These are phyloP conservation scores for Cryptomyrus ogoouensis DNA, from an alignment of 2,113 vertebrate genomes.

Conservation along the genomic window DNA sequence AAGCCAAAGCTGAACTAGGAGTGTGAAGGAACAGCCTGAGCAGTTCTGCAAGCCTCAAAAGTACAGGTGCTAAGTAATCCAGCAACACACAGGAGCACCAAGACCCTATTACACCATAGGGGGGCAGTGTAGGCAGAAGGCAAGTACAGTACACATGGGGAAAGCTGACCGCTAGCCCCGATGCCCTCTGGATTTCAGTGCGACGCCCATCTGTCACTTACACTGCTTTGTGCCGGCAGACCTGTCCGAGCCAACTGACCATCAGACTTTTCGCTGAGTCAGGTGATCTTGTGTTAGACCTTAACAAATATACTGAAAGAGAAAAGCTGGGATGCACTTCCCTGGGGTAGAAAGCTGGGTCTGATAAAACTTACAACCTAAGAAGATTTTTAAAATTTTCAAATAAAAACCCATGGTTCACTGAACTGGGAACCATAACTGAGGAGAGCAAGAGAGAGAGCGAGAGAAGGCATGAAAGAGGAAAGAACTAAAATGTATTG, in stretches of 20 bases:
- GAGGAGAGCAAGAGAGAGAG: background rate
- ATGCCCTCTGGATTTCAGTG: background rate
- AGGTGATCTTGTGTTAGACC: background rate
- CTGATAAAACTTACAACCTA: slow-evolving; percentile 2
- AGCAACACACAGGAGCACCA: background rate
- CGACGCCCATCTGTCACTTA: background rate
- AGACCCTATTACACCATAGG: background rate
- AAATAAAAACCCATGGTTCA: background rate
- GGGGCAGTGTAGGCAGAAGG: background rate
- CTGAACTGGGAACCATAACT: background rate
- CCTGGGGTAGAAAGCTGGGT: background rate
- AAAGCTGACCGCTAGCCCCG: background rate
- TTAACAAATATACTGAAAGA: background rate
- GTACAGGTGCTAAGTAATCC: background rate
- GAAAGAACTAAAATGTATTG: slow-evolving; percentile 15
- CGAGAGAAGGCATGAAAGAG: background rate
- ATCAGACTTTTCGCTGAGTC: background rate
- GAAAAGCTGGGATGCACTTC: background rate
- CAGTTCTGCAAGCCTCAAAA: background rate
- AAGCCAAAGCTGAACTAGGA: background rate
- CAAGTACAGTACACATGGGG: background rate
- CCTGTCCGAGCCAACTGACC: background rate
- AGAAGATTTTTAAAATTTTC: background rate
- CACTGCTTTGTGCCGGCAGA: background rate
- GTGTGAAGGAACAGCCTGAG: background rate